Evolutionary conservation across 2,888 invertebrate genomes (phyloP), one percentile per base, ranked within the genome.

Genomic region (Scaptomyza cyrtandrae): DNA sequence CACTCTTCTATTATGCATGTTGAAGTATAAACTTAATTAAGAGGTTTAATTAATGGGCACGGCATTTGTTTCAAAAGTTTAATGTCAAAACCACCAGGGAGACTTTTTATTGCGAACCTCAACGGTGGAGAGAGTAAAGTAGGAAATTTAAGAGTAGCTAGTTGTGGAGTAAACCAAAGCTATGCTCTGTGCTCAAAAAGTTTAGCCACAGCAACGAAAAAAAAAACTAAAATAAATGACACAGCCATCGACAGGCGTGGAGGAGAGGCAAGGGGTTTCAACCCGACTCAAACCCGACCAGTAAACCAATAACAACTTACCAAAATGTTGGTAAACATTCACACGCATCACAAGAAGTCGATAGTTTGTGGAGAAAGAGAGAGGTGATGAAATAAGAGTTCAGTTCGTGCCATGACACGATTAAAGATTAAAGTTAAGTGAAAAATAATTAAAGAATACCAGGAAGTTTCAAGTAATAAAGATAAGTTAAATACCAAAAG

Each of bases 221-320:
- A 39, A 53, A 58, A 35, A 37, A 46, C 48, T 54, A 49, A 80
- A 71, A 78, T 78, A 86, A 84, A 88, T 84, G 86, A 71, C 80
- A 71, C 67, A 52, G 49, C 66, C 31, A 49, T 39, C 3, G 4
- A 9, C 54, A 41, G 68, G 44, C 55, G 70, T 62, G 2, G 33
- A 0, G 33, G 13, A 14, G n/a, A 14, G 39, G 14, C 10, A 10
- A 6, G 33, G 33, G 1, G 3, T 10, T 7, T 54, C 68, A 72
- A 19, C 16, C 9, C 13, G 19, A 13, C 13, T 16, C 7, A 11
- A 13, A 10, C 2, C 14, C 11, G 77, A 70, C 55, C 68, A 73
- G 71, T 77, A 79, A 72, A 88, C 84, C 86, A 76, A 86, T 80
- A 86, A 86, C 78, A 59, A 67, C 69, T 61, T 83, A 73, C 75